Base-by-base conservation (phyloP, 2,113 vertebrate species). In the Sturnus vulgaris region DNA sequence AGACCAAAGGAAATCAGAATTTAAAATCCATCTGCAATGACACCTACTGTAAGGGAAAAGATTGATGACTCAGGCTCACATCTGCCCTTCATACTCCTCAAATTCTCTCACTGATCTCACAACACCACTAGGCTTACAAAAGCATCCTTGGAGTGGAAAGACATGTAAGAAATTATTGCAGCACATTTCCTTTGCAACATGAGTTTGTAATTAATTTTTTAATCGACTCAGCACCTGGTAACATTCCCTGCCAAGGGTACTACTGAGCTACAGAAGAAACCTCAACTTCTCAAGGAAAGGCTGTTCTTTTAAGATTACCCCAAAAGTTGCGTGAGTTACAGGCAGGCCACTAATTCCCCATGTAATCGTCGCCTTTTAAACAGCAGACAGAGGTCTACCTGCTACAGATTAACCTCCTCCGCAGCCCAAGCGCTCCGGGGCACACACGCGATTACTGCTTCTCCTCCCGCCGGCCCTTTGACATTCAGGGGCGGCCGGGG, bases 41-140 rank as follows among this genome's bases (percentile, higher is more conserved):
- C 91, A 96, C 91, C 95, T 96, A 95, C 94, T 94, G 92, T 69
- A 94, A 96, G 40, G 40, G 55, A 83, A 80, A 82, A 69, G 89
- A 87, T 61, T 88, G 92, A 95, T 96, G 95, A 96, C 77, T 94
- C 93, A 97, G 90, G 81, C 83, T 95, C 60, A 61, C 72, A 94
- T 81, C 86, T 94, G 86, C 86, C 93, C 93, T 94, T 95, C 92
- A 88, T 19, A 85, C 84, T 91, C 92, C 64, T 72, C 80, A 83
- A 72, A 87, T 86, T 71, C 80, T 65, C 68, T 63, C 78, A 53
- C 12, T 31, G 42, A 44, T 81, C 71, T 52, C 86, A 31, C 46
- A 87, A 1, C 66, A 80, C 24, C 75, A 33, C 25, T 27, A 82
- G 33, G 46, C 49, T 91, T 69, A 79, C 2, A 40, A 82, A 75